Evolutionary conservation across 2,797 vertebrate genomes (phyloP).

Genomic region (Danio aesculapii): DNA sequence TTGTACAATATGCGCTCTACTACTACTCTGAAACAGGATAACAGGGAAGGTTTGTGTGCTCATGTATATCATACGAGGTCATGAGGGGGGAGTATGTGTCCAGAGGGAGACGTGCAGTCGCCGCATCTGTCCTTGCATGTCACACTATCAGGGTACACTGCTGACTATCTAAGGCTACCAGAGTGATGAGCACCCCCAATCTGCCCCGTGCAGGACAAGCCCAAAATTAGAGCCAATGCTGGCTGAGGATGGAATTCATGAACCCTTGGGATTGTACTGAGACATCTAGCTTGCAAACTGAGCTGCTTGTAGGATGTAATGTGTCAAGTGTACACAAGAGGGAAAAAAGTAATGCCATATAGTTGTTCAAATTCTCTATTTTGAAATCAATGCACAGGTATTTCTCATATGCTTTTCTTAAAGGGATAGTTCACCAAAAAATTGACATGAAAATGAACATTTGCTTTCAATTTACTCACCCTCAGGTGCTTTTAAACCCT

Average conservation of each 20-base stretch:
- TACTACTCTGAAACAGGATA: background rate
- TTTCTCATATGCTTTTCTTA: background rate
- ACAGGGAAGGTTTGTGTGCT: background rate
- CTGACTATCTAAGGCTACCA: background rate
- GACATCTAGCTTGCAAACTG: background rate
- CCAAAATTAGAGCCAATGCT: slow-evolving; percentile 8
- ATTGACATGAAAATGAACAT: too few relatives aligned
- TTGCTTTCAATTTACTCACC: too few relatives aligned
- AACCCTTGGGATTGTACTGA: slow-evolving; percentile 12
- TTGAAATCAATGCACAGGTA: background rate
- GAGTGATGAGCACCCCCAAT: background rate
- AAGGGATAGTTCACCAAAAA: too few relatives aligned
- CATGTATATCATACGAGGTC: background rate
- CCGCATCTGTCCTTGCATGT: slow-evolving; percentile 37
- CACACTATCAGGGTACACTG: slow-evolving; percentile 28
- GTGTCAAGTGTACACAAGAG: background rate
- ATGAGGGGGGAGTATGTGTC: background rate
- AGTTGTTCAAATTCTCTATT: too few relatives aligned
- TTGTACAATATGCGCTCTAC: background rate
- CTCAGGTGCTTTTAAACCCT: too few relatives aligned
- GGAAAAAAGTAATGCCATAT: background rate
- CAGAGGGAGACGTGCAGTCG: slow-evolving; percentile 1
- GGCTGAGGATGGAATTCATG: background rate
- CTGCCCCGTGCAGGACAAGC: background rate
- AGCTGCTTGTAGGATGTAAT: background rate